Evolutionary conservation across 2,797 vertebrate genomes (phyloP), one percentile per base, ranked within the genome.

Genomic region (Tympanoctomys barrerae): DNA sequence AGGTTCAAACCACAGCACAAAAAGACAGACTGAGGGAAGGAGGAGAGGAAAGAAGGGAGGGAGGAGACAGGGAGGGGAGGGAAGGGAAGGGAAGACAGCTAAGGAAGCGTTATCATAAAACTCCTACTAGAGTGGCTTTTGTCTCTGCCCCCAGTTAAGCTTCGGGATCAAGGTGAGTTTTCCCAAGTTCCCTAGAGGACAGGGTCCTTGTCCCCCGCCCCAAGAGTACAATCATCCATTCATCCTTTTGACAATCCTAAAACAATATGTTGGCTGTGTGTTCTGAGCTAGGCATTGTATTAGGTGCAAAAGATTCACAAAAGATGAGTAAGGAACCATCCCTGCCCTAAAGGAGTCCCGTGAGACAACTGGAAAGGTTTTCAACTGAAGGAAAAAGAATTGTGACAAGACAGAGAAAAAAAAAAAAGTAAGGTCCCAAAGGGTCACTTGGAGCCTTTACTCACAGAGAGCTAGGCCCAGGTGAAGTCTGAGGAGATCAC

Each of bases 211-310:
- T 80, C 22, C 39, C 83, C 85, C 57, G 33, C 19, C 22, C n/a
- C 83, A 75, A 82, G 73, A 0, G 6, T 1, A 2, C 42, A 89
- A 66, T 33, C 57, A 89, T 54, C 83, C 77, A 66, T 24, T 92
- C 62, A 79, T 86, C 75, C 84, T 88, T 61, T 96, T 21, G 12
- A 78, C 90, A 94, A 96, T 79, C 91, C 70, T 88, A 89, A 94
- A 90, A 91, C 0, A 1, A 93, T 78, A 68, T 85, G 87, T 13
- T 81, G 24, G 59, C 77, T n/a, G 21, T 85, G 68, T 66, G 52
- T 62, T 96, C 94, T 90, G 64, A 19, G 83, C 19, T 62, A 59
- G 59, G 39, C 79, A 62, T 24, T 62, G 36, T 78, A 12, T 95
- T 62, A 91, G 81, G 79, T 39, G 59, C 85, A 91, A 85, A 39